Evolutionary conservation across 2,113 vertebrate species (phyloP).

Genomic region (Tamias sibiricus): DNA sequence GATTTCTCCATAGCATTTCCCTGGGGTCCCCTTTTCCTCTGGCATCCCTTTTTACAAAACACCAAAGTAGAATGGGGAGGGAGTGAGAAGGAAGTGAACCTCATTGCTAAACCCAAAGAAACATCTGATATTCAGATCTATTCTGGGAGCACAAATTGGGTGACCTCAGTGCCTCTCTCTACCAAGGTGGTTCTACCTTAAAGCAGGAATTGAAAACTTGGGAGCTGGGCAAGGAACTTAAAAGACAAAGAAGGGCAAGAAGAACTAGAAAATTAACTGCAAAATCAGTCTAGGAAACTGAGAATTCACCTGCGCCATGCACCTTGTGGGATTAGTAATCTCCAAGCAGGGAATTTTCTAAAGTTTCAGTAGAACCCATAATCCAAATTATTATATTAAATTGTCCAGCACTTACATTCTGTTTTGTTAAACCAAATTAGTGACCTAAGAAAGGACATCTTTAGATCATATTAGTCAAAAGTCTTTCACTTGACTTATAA

Average conservation of each 20-base stretch:
- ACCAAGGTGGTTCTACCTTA: not conserved
- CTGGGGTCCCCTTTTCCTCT: not conserved
- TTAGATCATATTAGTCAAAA: not conserved
- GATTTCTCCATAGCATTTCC: not conserved
- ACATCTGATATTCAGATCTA: not conserved
- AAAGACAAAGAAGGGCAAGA: not conserved
- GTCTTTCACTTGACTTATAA: not conserved
- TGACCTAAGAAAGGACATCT: not conserved
- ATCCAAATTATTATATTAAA: slow-evolving; percentile 1
- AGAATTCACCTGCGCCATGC: not conserved
- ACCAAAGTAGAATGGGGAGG: not conserved
- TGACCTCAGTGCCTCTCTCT: not conserved
- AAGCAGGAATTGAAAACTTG: not conserved
- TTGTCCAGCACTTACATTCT: not conserved
- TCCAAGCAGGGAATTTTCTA: not conserved
- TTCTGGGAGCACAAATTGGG: not conserved
- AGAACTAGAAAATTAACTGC: not conserved
- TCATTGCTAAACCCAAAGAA: not conserved
- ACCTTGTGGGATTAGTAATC: not conserved
- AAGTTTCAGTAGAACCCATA: not conserved
- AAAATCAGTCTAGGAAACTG: not conserved
- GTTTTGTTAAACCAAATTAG: not conserved
- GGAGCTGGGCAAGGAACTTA: not conserved
- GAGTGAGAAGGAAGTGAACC: too few species aligned
- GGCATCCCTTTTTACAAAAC: not conserved